Evolutionary conservation across 1,140 invertebrate species (phyloP).

Genomic region (Apis laboriosa): DNA sequence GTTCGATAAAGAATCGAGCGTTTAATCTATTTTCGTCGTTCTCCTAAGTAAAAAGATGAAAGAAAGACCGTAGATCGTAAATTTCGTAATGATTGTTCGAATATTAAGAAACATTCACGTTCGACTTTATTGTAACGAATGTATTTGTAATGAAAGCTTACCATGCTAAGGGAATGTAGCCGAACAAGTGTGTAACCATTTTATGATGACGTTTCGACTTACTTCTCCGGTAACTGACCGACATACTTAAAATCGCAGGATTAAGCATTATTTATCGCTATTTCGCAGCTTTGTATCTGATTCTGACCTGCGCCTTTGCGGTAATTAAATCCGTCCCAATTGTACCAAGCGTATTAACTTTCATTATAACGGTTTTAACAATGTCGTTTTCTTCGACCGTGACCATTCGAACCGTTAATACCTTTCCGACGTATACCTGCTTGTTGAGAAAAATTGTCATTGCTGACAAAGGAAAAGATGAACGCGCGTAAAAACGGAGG

Average conservation of each 20-base stretch:
- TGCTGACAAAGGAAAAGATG: too few species aligned
- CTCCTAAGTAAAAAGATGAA: too few species aligned
- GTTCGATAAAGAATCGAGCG: neutral
- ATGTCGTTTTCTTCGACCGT: too few species aligned
- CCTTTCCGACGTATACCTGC: too few species aligned
- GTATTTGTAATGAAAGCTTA: neutral
- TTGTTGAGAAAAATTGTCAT: too few species aligned
- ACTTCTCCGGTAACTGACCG: slow-evolving; percentile 18
- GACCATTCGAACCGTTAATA: too few species aligned
- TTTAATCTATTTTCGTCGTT: neutral
- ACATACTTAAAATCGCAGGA: slow-evolving; percentile 52
- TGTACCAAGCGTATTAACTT: too few species aligned
- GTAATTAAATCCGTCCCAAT: slow-evolving; percentile 5
- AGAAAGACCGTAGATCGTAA: neutral
- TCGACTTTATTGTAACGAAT: neutral
- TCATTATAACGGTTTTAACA: too few species aligned
- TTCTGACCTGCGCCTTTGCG: neutral
- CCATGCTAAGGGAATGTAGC: neutral
- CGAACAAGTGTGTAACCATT: slow-evolving; percentile 19
- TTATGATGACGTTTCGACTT: slow-evolving; percentile 13
- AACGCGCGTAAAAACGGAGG: too few species aligned
- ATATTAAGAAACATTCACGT: neutral
- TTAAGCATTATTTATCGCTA: slow-evolving; percentile 31
- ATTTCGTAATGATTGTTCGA: neutral
- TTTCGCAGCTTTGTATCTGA: slow-evolving; percentile 1